Evolutionary conservation across 2,888 invertebrate species (phyloP).

Genomic region (Nyleta sp.): DNA sequence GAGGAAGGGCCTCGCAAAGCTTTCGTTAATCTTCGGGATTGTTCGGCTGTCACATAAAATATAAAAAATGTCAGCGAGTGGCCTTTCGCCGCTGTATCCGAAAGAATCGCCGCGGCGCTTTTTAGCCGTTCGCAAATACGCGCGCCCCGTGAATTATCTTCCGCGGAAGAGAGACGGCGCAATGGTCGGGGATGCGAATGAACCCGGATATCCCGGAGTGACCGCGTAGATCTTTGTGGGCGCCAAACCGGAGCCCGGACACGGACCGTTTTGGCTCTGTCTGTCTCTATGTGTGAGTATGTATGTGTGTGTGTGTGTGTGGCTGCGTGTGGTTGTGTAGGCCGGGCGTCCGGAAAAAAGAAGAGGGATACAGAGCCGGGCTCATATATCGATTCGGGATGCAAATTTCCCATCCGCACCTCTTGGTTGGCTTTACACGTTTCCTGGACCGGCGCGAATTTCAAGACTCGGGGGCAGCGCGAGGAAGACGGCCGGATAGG

Average conservation of each 20-base stretch:
- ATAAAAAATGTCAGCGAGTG: constrained; percentile 62
- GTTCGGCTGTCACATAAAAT: constrained; percentile 64
- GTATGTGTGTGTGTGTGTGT: not conserved
- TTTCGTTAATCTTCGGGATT: constrained; percentile 65
- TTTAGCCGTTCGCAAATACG: constrained; percentile 63
- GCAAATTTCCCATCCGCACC: constrained; percentile 63
- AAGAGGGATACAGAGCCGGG: constrained; percentile 42
- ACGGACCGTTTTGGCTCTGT: constrained; percentile 39
- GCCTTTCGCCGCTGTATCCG: constrained; percentile 47
- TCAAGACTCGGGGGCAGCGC: constrained; percentile 33
- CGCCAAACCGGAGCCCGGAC: constrained; percentile 64
- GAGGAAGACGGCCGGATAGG: constrained; percentile 13
- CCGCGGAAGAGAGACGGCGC: constrained; percentile 45
- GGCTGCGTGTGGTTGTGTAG: constrained; percentile 16
- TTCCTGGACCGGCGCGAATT: constrained; percentile 36
- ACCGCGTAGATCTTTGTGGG: constrained; percentile 65
- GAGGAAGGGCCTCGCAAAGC: constrained; percentile 32
- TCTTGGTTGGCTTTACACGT: constrained; percentile 54
- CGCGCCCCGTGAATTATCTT: constrained; percentile 54
- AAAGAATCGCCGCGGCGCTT: constrained; percentile 59
- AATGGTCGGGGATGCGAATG: constrained; percentile 61
- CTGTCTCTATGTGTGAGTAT: constrained; percentile 3
- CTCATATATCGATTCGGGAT: constrained; percentile 63
- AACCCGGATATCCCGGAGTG: constrained; percentile 65
- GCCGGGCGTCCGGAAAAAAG: constrained; percentile 38